These are phyloP conservation scores for Lethrus apterus DNA, from an alignment of 1,140 invertebrate genomes.

Conservation along the genomic window DNA sequence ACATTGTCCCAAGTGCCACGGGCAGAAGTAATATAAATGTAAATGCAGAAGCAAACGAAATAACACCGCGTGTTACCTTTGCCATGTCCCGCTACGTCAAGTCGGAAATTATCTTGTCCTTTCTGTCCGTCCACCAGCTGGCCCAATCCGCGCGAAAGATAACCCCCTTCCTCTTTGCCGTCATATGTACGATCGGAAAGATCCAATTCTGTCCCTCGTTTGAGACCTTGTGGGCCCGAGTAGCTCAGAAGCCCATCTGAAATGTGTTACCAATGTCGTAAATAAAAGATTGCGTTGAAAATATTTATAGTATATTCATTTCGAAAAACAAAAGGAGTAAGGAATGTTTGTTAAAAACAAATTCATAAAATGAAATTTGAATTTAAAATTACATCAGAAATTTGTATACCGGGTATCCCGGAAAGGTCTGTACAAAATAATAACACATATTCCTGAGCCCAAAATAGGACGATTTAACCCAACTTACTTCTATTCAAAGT, in stretches of 20 bases:
- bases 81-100: slow-evolving; percentile 58
- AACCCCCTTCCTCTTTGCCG: slow-evolving; percentile 58
- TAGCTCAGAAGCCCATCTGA: slow-evolving; percentile 75
- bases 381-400: background rate
- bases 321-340: slow-evolving; percentile 19
- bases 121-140: slow-evolving; percentile 83
- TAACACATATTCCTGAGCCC: too few relatives aligned
- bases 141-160: slow-evolving; percentile 74
- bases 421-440: too few relatives aligned
- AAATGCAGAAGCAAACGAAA: slow-evolving; percentile 22
- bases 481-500: too few relatives aligned
- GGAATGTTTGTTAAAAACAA: background rate
- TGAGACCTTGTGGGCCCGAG: slow-evolving; percentile 72
- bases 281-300: slow-evolving; percentile 13
- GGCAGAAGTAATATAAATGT: slow-evolving; percentile 32
- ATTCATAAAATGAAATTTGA: background rate
- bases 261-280: slow-evolving; percentile 29
- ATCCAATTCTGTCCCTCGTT: slow-evolving; percentile 60
- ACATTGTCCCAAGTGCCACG: slow-evolving; percentile 22
- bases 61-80: slow-evolving; percentile 49
- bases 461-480: too few relatives aligned
- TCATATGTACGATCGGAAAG: slow-evolving; percentile 77
- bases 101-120: slow-evolving; percentile 73
- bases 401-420: slow-evolving; percentile 9
- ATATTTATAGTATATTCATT: slow-evolving; percentile 24